Conservation (phyloP, 2,888 invertebrate species). For the Oasisia sp. region DNA sequence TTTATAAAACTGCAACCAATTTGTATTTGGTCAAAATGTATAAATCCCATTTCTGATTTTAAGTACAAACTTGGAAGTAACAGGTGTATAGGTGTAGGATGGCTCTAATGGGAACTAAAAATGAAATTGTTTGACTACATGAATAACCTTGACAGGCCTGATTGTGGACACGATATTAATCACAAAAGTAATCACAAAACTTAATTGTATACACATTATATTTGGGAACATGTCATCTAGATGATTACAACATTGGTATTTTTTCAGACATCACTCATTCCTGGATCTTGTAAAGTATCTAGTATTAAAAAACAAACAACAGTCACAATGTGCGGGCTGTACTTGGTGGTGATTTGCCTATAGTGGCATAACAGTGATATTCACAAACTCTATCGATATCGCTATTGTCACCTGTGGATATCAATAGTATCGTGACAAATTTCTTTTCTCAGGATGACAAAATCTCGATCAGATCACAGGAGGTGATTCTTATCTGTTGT, state of each 20-base stretch:
- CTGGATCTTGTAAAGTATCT: neutral
- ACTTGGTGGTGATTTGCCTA: neutral
- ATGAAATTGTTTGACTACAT: neutral
- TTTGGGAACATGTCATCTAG: no score
- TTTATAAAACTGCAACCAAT: no score
- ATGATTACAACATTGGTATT: no score
- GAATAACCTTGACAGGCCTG: neutral
- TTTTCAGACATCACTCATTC: neutral
- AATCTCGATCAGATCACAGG: neutral
- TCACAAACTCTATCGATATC: neutral
- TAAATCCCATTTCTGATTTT: no score
- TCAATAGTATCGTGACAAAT: neutral
- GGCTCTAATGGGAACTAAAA: neutral
- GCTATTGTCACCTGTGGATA: neutral
- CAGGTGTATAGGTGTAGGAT: neutral
- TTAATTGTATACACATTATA: neutral
- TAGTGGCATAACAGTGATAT: neutral
- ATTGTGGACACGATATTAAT: neutral
- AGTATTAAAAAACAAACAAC: neutral
- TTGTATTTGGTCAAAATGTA: no score
- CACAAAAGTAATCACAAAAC: neutral
- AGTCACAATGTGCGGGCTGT: neutral
- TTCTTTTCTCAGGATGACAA: neutral
- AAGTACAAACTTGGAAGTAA: no score
- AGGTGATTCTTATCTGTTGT: neutral